These are phyloP conservation scores for Pseudomyrmex flavicornis DNA, from an alignment of 1,140 invertebrate genomes.

Conservation along the genomic window DNA sequence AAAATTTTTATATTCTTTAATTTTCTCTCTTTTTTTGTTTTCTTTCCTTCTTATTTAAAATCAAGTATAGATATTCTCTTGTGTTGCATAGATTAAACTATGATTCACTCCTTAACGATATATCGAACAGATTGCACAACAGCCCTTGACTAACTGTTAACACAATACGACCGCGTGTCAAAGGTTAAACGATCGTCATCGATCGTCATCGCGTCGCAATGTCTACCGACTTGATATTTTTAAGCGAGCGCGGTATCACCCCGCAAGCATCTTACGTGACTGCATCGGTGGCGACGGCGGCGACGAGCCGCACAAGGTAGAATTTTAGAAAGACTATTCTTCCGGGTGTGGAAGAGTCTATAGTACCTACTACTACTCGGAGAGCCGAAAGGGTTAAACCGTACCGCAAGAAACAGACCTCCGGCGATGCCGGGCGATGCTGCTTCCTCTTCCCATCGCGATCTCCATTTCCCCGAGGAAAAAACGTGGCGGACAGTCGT, in stretches of 20 bases:
- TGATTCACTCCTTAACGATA: constrained; percentile 13
- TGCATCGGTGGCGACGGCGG: background rate
- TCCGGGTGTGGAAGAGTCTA: constrained; percentile 32
- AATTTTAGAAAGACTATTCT: constrained; percentile 42
- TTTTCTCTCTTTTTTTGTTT: background rate
- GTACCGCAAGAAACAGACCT: constrained; percentile 70
- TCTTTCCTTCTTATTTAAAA: background rate
- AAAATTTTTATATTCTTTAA: background rate
- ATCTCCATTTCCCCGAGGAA: constrained; percentile 67
- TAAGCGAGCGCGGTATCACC: constrained; percentile 35
- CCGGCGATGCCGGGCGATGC: constrained; percentile 53
- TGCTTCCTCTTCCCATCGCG: constrained; percentile 73
- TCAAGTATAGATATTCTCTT: background rate
- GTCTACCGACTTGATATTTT: constrained; percentile 43
- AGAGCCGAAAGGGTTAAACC: constrained; percentile 53
- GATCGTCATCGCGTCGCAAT: constrained; percentile 51
- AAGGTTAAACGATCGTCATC: constrained; percentile 42
- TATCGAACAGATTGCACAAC: constrained; percentile 30
- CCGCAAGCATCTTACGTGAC: constrained; percentile 40
- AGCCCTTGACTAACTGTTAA: constrained; percentile 26
- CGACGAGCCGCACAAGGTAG: background rate
- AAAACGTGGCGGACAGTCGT: constrained; percentile 65
- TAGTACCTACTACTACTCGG: constrained; percentile 23
- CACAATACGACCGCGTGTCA: constrained; percentile 20
- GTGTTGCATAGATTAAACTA: background rate